A percentile compares a stretch with the other conserved stretches of the same genome.
phyloP scores from a whole-genome alignment of 2,888 invertebrate genomes.

The Erebia epiphron region DNA sequence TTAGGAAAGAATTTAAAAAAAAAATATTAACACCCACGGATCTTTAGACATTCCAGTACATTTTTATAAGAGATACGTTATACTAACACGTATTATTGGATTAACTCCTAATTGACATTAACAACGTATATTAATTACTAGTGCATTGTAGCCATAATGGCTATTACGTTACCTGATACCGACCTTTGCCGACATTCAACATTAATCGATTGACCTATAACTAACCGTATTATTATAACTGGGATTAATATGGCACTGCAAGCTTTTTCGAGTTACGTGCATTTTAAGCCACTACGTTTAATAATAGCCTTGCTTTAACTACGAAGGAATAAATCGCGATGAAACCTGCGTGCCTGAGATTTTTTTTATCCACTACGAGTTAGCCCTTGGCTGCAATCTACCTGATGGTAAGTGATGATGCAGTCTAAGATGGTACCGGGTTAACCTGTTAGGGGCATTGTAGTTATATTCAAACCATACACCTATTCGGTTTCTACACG shows the following conservation, averaged over 20 bases:
- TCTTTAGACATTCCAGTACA: background rate
- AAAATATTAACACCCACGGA: too few relatives aligned
- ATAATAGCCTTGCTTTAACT: too few relatives aligned
- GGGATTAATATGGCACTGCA: background rate
- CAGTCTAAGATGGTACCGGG: too few relatives aligned
- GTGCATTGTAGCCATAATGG: constrained; percentile 15
- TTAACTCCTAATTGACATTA: constrained; percentile 32
- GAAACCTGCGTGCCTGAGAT: too few relatives aligned
- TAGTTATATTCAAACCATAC: background rate
- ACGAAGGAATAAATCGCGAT: too few relatives aligned
- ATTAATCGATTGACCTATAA: constrained; percentile 7
- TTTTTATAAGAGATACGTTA: background rate
- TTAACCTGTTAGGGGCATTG: too few relatives aligned
- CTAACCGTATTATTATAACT: background rate
- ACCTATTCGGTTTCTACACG: too few relatives aligned
- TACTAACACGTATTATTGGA: constrained; percentile 24
- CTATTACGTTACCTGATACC: constrained; percentile 1
- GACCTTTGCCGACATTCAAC: background rate
- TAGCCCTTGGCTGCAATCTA: too few relatives aligned
- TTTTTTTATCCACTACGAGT: too few relatives aligned
- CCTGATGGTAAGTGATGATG: too few relatives aligned
- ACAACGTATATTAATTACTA: constrained; percentile 29
- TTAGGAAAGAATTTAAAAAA: too few relatives aligned
- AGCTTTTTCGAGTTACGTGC: background rate
- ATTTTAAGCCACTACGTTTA: too few relatives aligned